phyloP scores from a whole-genome alignment of 64 coral and sea anemone genomes.

The Platygyra sinensis region DNA sequence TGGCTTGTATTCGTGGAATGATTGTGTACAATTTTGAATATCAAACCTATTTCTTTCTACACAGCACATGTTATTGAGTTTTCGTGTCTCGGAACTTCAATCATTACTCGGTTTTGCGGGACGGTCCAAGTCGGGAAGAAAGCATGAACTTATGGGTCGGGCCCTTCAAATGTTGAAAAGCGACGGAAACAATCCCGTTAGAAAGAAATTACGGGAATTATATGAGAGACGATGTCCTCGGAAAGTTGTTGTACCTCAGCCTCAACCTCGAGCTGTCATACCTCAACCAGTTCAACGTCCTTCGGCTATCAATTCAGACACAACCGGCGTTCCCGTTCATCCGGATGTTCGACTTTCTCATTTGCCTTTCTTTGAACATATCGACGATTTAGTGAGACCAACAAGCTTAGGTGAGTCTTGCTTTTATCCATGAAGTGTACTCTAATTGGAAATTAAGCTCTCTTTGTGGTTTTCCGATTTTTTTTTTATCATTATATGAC shows the following conservation, averaged over 20 bases:
- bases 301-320: conserved; percentile 42
- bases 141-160: conserved; percentile 94
- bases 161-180: conserved; percentile 96
- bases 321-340: conserved; percentile 80
- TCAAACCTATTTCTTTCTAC: conserved; percentile 22
- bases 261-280: neutral
- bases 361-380: conserved; percentile 93
- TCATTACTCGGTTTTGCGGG: conserved; percentile 89
- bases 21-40: neutral
- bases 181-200: conserved; percentile 77
- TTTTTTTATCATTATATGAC: neutral
- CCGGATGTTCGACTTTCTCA: conserved; percentile 85
- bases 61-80: conserved; percentile 99
- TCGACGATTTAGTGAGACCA: conserved; percentile 92
- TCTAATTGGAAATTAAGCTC: neutral
- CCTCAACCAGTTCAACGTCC: neutral
- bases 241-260: conserved; percentile 44
- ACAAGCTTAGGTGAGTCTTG: conserved; percentile 83
- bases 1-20: neutral
- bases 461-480: neutral
- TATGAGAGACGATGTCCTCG: conserved; percentile 89
- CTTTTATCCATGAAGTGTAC: neutral
- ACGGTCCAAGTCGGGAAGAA: conserved; percentile 97
- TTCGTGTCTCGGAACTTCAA: conserved; percentile 97
- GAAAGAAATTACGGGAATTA: conserved; percentile 84